phyloP scores from a whole-genome alignment of 1,140 invertebrate species.

The Cryptotermes secundus region DNA sequence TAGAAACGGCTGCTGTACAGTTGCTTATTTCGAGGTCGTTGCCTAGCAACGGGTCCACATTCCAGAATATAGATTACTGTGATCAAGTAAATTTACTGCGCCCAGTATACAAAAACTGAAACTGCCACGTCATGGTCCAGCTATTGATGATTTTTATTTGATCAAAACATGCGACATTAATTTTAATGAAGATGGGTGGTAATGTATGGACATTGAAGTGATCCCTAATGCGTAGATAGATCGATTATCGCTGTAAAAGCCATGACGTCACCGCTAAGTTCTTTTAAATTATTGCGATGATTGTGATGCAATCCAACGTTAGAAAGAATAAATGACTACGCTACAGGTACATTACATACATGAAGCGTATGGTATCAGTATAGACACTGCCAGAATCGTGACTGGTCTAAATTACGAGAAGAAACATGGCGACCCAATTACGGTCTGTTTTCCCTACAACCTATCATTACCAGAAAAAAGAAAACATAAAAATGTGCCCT shows the following conservation, averaged over 20 bases:
- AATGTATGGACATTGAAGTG: not conserved
- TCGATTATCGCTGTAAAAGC: not conserved
- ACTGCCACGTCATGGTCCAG: not conserved
- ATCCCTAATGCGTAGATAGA: not conserved
- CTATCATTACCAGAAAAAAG: constrained; percentile 25
- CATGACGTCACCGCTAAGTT: not conserved
- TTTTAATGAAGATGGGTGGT: not conserved
- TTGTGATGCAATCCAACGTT: not conserved
- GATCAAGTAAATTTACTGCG: not conserved
- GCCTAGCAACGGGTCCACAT: no score
- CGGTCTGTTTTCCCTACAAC: constrained; percentile 28
- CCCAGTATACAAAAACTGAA: not conserved
- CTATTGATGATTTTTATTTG: not conserved
- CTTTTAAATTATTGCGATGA: not conserved
- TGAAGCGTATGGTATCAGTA: not conserved
- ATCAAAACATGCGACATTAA: not conserved
- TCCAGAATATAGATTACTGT: not conserved
- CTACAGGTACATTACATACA: not conserved
- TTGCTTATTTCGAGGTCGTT: no score
- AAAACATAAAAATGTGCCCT: constrained; percentile 2
- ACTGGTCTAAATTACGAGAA: constrained; percentile 30
- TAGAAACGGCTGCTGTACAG: no score
- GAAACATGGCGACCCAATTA: constrained; percentile 35
- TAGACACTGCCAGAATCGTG: constrained; percentile 24
- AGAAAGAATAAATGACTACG: constrained; percentile 5